These are phyloP conservation scores for Orchesella flavescens DNA, from an alignment of 2,888 invertebrate genomes.

Conservation along the genomic window DNA sequence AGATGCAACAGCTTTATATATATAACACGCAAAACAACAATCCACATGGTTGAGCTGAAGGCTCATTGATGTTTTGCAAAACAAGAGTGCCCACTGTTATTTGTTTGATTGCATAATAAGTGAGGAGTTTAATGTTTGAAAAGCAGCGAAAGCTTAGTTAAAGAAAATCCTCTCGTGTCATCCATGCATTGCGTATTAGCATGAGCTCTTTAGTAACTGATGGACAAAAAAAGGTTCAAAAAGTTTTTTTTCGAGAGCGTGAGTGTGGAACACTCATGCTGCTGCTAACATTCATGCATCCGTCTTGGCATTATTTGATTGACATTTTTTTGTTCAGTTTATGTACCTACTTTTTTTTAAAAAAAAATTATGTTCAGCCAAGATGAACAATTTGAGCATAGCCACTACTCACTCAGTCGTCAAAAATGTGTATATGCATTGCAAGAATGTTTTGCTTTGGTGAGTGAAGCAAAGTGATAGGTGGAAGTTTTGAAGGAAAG, in stretches of 20 bases:
- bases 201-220: background rate
- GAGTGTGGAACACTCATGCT: conserved; percentile 10
- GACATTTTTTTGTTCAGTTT: background rate
- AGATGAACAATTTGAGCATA: conserved; percentile 33
- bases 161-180: background rate
- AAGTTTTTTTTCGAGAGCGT: background rate
- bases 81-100: conserved; percentile 38
- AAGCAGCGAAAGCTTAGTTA: background rate
- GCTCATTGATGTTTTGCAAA: conserved; percentile 58
- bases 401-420: conserved; percentile 32
- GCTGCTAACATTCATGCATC: conserved; percentile 6
- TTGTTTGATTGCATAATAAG: conserved; percentile 55
- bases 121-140: background rate
- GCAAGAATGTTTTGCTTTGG: conserved; percentile 9
- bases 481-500: conserved; percentile 25
- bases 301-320: background rate
- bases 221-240: background rate
- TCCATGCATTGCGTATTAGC: conserved; percentile 2
- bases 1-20: background rate
- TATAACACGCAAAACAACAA: conserved; percentile 29
- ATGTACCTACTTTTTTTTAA: conserved; percentile 17
- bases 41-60: conserved; percentile 49
- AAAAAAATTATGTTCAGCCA: background rate
- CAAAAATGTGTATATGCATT: conserved; percentile 21
- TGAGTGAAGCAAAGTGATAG: conserved; percentile 28